Base-by-base conservation (phyloP, 1,140 invertebrate species). In the Nasonia vitripennis region DNA sequence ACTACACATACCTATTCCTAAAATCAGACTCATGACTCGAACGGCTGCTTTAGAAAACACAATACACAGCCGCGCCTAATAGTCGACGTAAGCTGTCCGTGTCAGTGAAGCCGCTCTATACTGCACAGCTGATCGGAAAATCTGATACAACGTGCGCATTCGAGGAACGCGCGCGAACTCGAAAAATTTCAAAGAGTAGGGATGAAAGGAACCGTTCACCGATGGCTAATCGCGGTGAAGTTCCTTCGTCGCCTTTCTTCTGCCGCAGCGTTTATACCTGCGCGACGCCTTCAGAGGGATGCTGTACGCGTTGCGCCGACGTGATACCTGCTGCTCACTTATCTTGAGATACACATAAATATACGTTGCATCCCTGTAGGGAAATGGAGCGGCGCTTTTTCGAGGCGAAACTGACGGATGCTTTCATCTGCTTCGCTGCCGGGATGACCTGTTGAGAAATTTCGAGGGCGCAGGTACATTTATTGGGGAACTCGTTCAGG, bases 271-370 rank as follows among this genome's bases (percentile, higher is more conserved):
- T 62, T 17, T 67, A 10, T 75, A 83, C 51, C 81, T 75, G 71
- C 20, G 17, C n/a, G 41, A 5, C 31, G 34, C 34, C 2, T 37
- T 37, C 20, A 62, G 10, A 82, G 14, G 17, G 20, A 62, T 62
- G 55, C 6, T 17, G 34, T 34, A 75, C 37, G 37, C 10, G 27
- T 41, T 10, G 27, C 14, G 20, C 31, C 27, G 31, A 31, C 90
- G 85, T 88, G 88, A 91, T 89, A 92, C 91, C 88, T 91, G 89
- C 89, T 91, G 91, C 90, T 90, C 90, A 90, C 89, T 88, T 87
- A 87, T 89, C 78, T 62, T 17, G 55, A n/a, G 17, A 5, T 62
- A 62, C 4, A 55, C 17, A 55, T 20, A 14, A 37, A 74, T 20
- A 34, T 20, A 74, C 20, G 37, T 45, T 45, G 9, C 27, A 31